Conservation (phyloP, 2,888 invertebrate genomes). For the Lacanobia oleracea region DNA sequence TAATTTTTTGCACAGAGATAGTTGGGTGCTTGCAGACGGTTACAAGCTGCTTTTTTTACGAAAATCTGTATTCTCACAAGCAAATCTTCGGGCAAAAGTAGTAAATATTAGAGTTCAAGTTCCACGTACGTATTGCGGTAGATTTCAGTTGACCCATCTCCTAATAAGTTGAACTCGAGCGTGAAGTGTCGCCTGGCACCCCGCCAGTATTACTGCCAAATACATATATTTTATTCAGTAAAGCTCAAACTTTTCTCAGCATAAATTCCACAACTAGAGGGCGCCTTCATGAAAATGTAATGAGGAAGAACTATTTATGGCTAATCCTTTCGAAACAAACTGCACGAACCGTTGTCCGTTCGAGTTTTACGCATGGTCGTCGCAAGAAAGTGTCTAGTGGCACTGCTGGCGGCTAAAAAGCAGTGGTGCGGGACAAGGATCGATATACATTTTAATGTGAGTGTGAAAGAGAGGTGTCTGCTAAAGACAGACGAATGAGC, state of each 20-base stretch:
- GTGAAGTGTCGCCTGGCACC: conserved; percentile 83
- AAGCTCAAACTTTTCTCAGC: conserved; percentile 88
- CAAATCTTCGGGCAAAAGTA: not conserved
- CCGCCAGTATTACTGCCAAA: conserved; percentile 85
- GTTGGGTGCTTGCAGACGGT: too few species aligned
- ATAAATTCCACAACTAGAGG: conserved; percentile 86
- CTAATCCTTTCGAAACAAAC: conserved; percentile 89
- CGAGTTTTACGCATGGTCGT: conserved; percentile 73
- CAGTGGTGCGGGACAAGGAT: conserved; percentile 72
- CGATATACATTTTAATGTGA: conserved; percentile 62
- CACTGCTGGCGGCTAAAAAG: conserved; percentile 76
- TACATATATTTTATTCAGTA: conserved; percentile 89
- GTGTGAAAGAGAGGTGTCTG: conserved; percentile 73
- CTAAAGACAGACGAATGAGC: conserved; percentile 71
- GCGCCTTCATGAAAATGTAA: conserved; percentile 89
- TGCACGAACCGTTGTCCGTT: conserved; percentile 80
- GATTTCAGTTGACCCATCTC: conserved; percentile 73
- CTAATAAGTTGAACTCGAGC: conserved; percentile 73
- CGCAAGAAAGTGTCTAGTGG: conserved; percentile 80
- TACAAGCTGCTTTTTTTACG: too few species aligned
- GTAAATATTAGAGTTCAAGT: conserved; percentile 19
- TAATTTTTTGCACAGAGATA: too few species aligned
- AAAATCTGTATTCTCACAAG: too few species aligned
- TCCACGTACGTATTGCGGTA: conserved; percentile 46
- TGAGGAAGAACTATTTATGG: conserved; percentile 89